Conservation (phyloP, 2,888 invertebrate genomes). For the Rutpela maculata region DNA sequence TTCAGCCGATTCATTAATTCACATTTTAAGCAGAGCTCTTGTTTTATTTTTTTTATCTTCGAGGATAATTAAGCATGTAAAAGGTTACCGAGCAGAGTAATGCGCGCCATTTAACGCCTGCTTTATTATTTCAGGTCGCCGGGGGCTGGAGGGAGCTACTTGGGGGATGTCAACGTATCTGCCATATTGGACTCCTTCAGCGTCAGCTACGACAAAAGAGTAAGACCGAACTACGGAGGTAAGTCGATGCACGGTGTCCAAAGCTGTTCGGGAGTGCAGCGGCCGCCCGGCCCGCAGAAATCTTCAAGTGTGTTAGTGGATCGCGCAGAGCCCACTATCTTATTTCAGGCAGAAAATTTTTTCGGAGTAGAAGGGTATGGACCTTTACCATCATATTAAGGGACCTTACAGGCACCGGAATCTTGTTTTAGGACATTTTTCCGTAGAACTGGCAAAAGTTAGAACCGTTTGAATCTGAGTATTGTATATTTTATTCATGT, state of each 20-base stretch:
- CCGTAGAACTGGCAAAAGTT: too few relatives aligned
- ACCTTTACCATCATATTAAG: too few relatives aligned
- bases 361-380: too few relatives aligned
- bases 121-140: conserved; percentile 75
- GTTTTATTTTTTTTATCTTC: conserved; percentile 32
- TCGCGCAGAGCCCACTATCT: too few relatives aligned
- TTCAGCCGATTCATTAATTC: conserved; percentile 32
- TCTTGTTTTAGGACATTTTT: too few relatives aligned
- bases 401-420: too few relatives aligned
- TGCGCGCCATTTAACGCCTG: conserved; percentile 15
- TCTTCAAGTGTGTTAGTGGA: conserved; percentile 16
- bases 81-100: conserved; percentile 20
- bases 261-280: conserved; percentile 47
- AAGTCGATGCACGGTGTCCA: conserved; percentile 72
- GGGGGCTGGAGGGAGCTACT: conserved; percentile 86
- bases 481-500: too few relatives aligned
- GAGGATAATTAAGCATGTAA: conserved; percentile 34
- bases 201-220: conserved; percentile 98
- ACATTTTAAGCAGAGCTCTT: conserved; percentile 27
- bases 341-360: too few relatives aligned
- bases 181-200: conserved; percentile 96
- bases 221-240: conserved; percentile 99
- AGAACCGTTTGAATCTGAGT: too few relatives aligned
- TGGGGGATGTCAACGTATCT: conserved; percentile 95
- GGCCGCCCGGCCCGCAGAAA: conserved; percentile 44